phyloP scores from a whole-genome alignment of 1,140 invertebrate genomes.

The Sinonovacula constricta region DNA sequence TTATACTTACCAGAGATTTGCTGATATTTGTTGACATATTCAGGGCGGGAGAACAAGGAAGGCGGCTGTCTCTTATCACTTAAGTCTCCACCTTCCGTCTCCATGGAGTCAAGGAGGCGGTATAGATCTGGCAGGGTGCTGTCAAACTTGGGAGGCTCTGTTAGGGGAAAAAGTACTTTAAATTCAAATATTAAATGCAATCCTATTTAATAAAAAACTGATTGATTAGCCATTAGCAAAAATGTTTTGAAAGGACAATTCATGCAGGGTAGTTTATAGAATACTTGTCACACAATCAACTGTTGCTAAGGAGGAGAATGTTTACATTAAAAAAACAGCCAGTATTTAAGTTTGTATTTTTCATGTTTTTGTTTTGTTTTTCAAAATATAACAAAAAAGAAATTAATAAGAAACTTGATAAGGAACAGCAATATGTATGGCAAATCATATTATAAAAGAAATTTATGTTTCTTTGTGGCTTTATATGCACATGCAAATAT shows the following conservation, averaged over 20 bases:
- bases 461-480: too few relatives aligned
- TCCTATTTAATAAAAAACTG: background rate
- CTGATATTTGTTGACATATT: constrained; percentile 70
- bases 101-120: constrained; percentile 67
- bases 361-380: too few relatives aligned
- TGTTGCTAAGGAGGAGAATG: background rate
- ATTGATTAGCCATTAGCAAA: background rate
- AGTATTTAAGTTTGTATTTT: too few relatives aligned
- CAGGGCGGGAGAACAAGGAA: constrained; percentile 72
- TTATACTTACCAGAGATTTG: constrained; percentile 67
- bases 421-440: too few relatives aligned
- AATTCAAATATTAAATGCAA: background rate
- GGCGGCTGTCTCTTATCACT: constrained; percentile 65
- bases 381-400: too few relatives aligned
- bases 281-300: background rate
- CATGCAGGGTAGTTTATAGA: too few relatives aligned
- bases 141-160: constrained; percentile 56
- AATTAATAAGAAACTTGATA: too few relatives aligned
- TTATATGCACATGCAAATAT: too few relatives aligned
- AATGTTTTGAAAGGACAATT: background rate
- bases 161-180: background rate
- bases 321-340: background rate
- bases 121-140: constrained; percentile 70
- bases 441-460: too few relatives aligned
- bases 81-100: constrained; percentile 66